Base-by-base conservation (phyloP, 2,888 invertebrate genomes). In the Xestoiulus laeticollis region DNA sequence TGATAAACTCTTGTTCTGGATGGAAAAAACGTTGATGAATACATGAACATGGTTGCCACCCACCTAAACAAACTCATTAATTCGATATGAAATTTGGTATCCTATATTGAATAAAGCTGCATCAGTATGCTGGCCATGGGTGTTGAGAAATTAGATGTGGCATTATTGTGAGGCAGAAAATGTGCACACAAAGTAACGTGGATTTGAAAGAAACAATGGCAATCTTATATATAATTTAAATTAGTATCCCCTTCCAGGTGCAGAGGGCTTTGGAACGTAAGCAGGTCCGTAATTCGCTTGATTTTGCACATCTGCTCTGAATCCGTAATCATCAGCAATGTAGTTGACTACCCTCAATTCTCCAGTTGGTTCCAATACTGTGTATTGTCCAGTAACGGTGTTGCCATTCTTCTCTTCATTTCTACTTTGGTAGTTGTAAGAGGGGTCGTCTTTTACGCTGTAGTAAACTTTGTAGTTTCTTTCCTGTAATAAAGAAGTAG, bases 341-440 rank as follows among this genome's bases (percentile, higher is more conserved):
- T 89, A 89, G 26, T 89, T 89, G 33, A 89, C 89, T 22, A 89
- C 85, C n/a, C 89, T 88, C 53, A 89, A 85, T 85, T 89, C 89
- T 30, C 89, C 89, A 6, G 89, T 89, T 26, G 89, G 89, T 85
- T 89, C 89, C 87, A 88, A 48, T 19, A 89, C 89, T 16, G 89
- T 89, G 87, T 89, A 89, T 85, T 89, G 88, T n/a, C 89, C 89
- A 26, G 85, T 88, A 33, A 89, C 87, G 30, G 87, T 87, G 38
- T 89, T 88, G 82, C 89, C 89, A 86, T 89, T 87, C 86, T 89
- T 89, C 85, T 89, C 85, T 44, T 89, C 89, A 68, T 89, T 87
- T 48, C 89, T 85, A 30, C 88, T 89, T 48, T 89, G 89, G 19
- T 88, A 82, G 86, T 89, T 89, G 88, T 89, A 89, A 43, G 89